phyloP scores from a whole-genome alignment of 2,113 vertebrate species.

The Ranitomeya imitator region DNA sequence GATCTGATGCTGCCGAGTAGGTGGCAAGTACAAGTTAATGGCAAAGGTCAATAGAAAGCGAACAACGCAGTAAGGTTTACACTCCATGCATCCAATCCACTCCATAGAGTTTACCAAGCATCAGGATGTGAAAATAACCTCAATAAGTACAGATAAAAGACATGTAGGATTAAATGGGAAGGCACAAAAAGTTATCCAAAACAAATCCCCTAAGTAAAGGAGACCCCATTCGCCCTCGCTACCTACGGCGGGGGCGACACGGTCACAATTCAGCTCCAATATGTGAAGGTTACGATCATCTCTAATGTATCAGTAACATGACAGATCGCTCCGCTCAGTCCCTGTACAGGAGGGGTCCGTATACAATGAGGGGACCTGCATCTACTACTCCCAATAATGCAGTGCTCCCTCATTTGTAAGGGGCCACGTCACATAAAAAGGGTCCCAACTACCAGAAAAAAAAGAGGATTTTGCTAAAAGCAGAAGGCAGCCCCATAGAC shows the following conservation, averaged over 20 bases:
- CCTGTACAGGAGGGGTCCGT: too few species aligned
- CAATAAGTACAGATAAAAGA: background rate
- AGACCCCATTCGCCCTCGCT: background rate
- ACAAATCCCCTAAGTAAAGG: background rate
- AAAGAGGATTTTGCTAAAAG: background rate
- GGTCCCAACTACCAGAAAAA: background rate
- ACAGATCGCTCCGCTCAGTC: background rate
- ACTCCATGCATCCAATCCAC: background rate
- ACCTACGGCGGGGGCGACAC: background rate
- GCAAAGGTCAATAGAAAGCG: background rate
- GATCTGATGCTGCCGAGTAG: background rate
- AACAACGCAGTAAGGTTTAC: background rate
- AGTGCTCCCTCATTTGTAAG: background rate
- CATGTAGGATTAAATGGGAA: background rate
- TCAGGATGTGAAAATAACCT: background rate
- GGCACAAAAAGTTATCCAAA: background rate
- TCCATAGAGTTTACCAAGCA: background rate
- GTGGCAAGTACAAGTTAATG: background rate
- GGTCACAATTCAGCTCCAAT: background rate
- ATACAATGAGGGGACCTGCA: background rate
- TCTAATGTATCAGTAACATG: background rate
- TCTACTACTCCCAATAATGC: background rate
- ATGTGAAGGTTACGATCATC: background rate
- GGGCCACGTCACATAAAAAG: too few species aligned
- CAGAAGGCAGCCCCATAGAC: background rate